These are phyloP conservation scores for Rhagium mordax DNA, from an alignment of 2,888 invertebrate genomes.

Conservation along the genomic window DNA sequence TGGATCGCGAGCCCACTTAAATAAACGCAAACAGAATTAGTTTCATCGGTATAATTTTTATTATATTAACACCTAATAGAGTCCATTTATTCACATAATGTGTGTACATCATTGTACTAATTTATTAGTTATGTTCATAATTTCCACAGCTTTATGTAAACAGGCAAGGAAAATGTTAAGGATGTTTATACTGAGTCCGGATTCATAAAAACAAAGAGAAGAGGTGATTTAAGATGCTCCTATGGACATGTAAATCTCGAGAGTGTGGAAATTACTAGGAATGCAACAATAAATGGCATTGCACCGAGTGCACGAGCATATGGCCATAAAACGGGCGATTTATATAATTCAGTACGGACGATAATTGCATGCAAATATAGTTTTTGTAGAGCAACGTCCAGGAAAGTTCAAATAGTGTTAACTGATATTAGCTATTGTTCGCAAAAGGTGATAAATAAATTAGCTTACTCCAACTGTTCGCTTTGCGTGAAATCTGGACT, in stretches of 20 bases:
- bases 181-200: not conserved
- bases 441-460: constrained; percentile 67
- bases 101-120: not conserved
- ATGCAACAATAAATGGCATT: not conserved
- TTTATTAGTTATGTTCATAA: not conserved
- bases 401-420: constrained; percentile 36
- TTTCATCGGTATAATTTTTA: not conserved
- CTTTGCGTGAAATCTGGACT: constrained; percentile 65
- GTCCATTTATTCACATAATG: not conserved
- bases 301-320: not conserved
- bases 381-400: constrained; percentile 29
- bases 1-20: not conserved
- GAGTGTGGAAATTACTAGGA: not conserved
- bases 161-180: not conserved
- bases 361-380: constrained; percentile 37
- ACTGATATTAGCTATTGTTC: constrained; percentile 64
- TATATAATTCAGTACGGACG: constrained; percentile 2
- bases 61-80: not conserved
- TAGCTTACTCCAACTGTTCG: constrained; percentile 64
- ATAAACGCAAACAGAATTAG: not conserved
- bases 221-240: not conserved
- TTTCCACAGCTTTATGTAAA: not conserved
- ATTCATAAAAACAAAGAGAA: not conserved
- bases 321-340: not conserved
- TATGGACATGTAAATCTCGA: not conserved